A percentile compares a stretch with the other conserved stretches of the same genome.
These are phyloP conservation scores for Mythimna loreyi DNA, from an alignment of 2,888 invertebrate genomes.

Conservation along the genomic window DNA sequence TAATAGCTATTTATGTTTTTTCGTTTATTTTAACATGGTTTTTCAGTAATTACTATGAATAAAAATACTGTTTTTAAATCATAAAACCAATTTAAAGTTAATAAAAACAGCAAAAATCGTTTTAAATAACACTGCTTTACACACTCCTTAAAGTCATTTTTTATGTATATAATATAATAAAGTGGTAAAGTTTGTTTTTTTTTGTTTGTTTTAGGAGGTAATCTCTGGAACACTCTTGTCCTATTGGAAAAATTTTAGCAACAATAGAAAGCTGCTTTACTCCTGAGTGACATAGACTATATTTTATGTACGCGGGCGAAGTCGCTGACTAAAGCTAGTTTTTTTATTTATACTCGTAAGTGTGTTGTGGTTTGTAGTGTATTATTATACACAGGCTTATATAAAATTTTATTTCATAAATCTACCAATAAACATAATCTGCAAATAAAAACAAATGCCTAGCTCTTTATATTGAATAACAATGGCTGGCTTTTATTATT, in stretches of 20 bases:
- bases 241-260: too few species aligned
- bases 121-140: background rate
- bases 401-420: constrained; percentile 1
- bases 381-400: background rate
- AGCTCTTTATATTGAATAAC: constrained; percentile 12
- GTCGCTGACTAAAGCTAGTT: too few species aligned
- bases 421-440: background rate
- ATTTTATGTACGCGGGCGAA: too few species aligned
- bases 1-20: constrained; percentile 39
- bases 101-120: background rate
- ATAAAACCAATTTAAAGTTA: background rate
- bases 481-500: constrained; percentile 7
- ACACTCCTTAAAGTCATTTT: background rate
- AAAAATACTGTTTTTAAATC: background rate
- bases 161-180: too few species aligned
- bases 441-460: constrained; percentile 11
- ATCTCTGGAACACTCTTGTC: too few species aligned
- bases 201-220: too few species aligned
- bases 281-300: too few species aligned
- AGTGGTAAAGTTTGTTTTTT: too few species aligned
- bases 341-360: too few species aligned
- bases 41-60: background rate
- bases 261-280: too few species aligned
- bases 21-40: constrained; percentile 22
- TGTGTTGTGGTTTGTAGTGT: background rate